phyloP scores from a whole-genome alignment of 2,113 vertebrate genomes.

The Xerus inauris region DNA sequence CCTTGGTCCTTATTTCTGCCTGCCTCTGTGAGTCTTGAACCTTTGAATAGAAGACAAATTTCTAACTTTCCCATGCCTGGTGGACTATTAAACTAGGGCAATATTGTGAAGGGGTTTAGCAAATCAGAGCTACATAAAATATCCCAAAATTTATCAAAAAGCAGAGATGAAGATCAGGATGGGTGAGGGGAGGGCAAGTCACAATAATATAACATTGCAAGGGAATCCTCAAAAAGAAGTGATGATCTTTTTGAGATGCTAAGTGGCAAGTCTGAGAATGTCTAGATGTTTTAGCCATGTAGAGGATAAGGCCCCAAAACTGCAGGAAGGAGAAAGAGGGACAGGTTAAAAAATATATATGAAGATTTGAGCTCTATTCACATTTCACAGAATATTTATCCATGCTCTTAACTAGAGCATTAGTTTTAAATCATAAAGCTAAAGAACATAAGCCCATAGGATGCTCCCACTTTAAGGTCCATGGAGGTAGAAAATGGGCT shows the following conservation, averaged over 20 bases:
- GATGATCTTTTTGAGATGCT: not conserved
- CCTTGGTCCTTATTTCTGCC: not conserved
- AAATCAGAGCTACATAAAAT: not conserved
- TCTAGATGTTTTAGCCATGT: not conserved
- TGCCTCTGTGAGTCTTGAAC: not conserved
- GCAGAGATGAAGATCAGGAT: no score
- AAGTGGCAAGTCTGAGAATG: not conserved
- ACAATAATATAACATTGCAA: not conserved
- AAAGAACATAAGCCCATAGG: not conserved
- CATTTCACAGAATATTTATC: not conserved
- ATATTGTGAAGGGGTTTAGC: no score
- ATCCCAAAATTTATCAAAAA: not conserved
- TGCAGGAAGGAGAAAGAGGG: not conserved
- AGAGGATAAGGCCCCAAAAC: not conserved
- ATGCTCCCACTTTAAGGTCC: not conserved
- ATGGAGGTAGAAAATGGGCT: slow-evolving; percentile 52
- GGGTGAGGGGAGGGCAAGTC: not conserved
- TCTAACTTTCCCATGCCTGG: not conserved
- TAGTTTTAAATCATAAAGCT: not conserved
- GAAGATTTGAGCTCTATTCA: not conserved
- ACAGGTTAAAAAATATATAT: not conserved
- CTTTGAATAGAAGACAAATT: not conserved
- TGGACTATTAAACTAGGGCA: not conserved
- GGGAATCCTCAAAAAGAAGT: not conserved
- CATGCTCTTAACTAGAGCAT: not conserved